These are phyloP conservation scores for Hippopotamyrus pictus DNA, from an alignment of 2,797 vertebrate genomes.

Conservation along the genomic window DNA sequence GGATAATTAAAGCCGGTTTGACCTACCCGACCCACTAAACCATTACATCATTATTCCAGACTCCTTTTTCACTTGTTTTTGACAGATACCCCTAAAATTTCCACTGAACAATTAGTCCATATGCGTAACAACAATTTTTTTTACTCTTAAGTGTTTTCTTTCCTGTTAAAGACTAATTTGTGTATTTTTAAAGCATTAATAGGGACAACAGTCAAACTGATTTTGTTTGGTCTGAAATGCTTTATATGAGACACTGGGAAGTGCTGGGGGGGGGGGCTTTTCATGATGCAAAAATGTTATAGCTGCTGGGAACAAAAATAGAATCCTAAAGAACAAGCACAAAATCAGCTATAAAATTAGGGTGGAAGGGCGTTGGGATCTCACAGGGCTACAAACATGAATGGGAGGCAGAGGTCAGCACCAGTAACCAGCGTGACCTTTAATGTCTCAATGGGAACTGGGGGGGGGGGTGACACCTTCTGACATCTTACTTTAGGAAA, in stretches of 20 bases:
- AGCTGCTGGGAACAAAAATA: neutral
- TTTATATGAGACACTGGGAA: neutral
- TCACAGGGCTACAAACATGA: neutral
- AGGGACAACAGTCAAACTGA: neutral
- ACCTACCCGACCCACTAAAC: slow-evolving; percentile 18
- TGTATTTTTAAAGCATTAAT: neutral
- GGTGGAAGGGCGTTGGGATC: neutral
- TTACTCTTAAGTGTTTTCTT: neutral
- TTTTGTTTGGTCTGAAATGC: neutral
- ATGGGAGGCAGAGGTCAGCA: neutral
- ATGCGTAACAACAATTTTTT: neutral
- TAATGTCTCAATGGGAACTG: slow-evolving; percentile 53
- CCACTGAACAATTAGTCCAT: neutral
- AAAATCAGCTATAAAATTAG: slow-evolving; percentile 45
- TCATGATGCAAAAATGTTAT: neutral
- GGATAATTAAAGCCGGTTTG: neutral
- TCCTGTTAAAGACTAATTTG: neutral
- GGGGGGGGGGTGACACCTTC: slow-evolving; percentile 42
- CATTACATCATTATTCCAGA: slow-evolving; percentile 31
- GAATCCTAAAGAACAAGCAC: neutral
- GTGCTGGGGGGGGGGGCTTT: neutral
- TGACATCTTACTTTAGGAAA: slow-evolving; percentile 67
- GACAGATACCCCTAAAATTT: neutral
- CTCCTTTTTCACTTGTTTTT: neutral
- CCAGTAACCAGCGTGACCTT: slow-evolving; percentile 69